Percentiles rank a stretch among this genome's conserved stretches.
phyloP scores from a whole-genome alignment of 2,113 vertebrate genomes.

The Gulo gulo region DNA sequence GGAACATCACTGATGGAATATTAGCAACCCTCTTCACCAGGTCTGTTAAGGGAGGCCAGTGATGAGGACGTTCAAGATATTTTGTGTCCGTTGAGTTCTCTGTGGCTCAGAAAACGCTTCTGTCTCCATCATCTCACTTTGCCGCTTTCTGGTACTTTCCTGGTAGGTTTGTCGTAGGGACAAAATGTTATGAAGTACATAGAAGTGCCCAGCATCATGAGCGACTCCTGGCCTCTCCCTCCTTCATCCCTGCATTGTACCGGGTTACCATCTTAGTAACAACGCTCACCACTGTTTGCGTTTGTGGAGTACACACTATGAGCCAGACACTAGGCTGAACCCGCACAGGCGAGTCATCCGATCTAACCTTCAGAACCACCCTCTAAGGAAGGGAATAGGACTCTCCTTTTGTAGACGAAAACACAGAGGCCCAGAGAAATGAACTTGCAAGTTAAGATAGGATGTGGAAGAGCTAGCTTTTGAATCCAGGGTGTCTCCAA shows the following conservation, averaged over 20 bases:
- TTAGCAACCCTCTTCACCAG: neutral
- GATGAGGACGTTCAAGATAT: neutral
- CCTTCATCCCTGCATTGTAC: neutral
- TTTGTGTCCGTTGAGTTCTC: neutral
- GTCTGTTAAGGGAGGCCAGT: neutral
- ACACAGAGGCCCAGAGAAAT: neutral
- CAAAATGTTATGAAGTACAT: neutral
- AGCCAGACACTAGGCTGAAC: neutral
- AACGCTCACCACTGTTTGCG: neutral
- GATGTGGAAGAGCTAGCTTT: neutral
- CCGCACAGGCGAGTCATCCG: neutral
- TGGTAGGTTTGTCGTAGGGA: neutral
- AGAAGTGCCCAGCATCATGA: neutral
- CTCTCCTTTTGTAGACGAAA: neutral
- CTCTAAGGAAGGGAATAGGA: neutral
- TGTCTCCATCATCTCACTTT: neutral
- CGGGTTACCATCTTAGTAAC: neutral
- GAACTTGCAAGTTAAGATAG: neutral
- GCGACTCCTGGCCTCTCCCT: neutral
- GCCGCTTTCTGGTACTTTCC: neutral
- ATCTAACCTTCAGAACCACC: neutral
- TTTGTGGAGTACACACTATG: neutral
- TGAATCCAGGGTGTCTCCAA: neutral
- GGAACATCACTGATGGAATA: neutral
- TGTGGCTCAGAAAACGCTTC: neutral